Evolutionary conservation across 1,140 invertebrate genomes (phyloP), one percentile per base, ranked within the genome.

Genomic region (Proctacanthus coquilletti): DNA sequence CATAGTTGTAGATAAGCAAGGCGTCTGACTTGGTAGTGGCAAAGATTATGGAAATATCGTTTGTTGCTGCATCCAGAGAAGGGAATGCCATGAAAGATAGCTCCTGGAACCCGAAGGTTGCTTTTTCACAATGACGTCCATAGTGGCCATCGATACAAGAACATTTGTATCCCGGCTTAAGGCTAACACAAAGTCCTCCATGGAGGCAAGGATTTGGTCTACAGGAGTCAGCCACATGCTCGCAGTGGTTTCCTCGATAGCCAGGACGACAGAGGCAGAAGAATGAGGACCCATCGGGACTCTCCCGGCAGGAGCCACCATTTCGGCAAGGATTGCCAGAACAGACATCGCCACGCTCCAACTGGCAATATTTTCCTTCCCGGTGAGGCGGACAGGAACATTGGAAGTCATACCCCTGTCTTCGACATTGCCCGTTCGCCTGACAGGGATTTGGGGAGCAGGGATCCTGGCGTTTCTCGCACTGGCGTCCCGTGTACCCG

Each of bases 361-460:
- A 51, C 56, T 93, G 84, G 52, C 88, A 93, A n/a, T 74, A 64
- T 51, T 77, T 77, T 5, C 87, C 87, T 47, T 88, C 80, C 23
- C 79, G 70, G 36, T 76, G 66, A 0, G 72, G 51, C 1, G 81
- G 74, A 60, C 88, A 94, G 4, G 69, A 66, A 48, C 89, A 93
- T 34, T 78, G 70, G 57, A 84, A 93, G 48, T 84, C 80, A 51
- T 76, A 77, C 19, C 80, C 82, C 57, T 84, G 69, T 41, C 81
- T 72, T 23, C 77, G 71, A 54, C 89, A 95, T 45, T 80, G 77
- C 2, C 80, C 84, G 43, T 78, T 80, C 49, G 71, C 66, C 41
- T 77, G 70, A 56, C 89, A 94, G 8, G 88, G 88, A 62, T 85
- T 89, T 2, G 86, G 85, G n/a, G 77, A 69, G 54, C 88, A 94